Base-by-base conservation (phyloP, 2,113 vertebrate genomes). In the Aspidoscelis tigris region DNA sequence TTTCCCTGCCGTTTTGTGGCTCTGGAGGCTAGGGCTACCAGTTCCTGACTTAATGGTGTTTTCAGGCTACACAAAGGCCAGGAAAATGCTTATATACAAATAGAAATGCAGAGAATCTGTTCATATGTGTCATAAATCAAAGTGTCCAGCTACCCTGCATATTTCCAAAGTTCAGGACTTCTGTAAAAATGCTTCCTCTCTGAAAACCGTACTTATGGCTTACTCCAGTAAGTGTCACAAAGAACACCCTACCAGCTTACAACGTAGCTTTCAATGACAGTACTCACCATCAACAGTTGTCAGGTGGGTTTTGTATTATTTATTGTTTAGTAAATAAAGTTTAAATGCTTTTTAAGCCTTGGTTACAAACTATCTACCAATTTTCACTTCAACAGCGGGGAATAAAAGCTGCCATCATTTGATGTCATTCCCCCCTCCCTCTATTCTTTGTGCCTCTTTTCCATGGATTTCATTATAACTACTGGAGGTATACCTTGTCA, bases 321-420 rank as follows among this genome's bases (percentile, higher is more conserved):
- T 93, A 92, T 89, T 81, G 80, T 84, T 84, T 89, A 85, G 83
- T 88, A 94, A 94, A 94, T 92, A 90, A 92, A 92, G 82, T 77
- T 91, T 87, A 93, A 94, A 92, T 26, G 88, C 71, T 90, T 91
- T 66, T 88, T 87, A 83, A 93, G 88, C 84, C 89, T 88, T 82
- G 78, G 80, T 88, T 93, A 86, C 86, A 93, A 93, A 91, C 83
- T 86, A 26, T 5, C 80, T 90, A 91, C 55, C 88, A 58, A 78
- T 82, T 0, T 91, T 81, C 87, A 88, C 78, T 68, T 91, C 90
- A 3, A 90, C 86, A 92, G 88, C 89, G 93, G 87, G 89, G 82
- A 93, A 90, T 90, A 93, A 94, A 89, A 91, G 86, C 84, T 90
- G 93, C 85, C 87, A 88, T 68, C 3, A 3, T 85, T 89, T 91